Percentiles rank a stretch among this genome's conserved stretches.
These are phyloP conservation scores for Lithophane leautieri DNA, from an alignment of 2,888 invertebrate species.

Conservation along the genomic window DNA sequence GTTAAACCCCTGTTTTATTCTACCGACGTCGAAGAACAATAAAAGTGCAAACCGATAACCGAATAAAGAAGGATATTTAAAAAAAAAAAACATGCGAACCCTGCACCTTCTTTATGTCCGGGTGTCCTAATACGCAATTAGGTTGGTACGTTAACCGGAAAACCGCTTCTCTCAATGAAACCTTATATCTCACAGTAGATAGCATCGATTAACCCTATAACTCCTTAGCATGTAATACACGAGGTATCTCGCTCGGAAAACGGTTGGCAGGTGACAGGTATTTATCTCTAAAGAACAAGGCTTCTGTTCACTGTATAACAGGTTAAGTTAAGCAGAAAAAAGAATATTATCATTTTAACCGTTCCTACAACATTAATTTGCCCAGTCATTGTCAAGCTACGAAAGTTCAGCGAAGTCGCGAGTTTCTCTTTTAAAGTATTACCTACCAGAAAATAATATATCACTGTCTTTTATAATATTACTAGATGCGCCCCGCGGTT, in stretches of 20 bases:
- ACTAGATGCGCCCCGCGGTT: too few relatives aligned
- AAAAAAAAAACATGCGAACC: background rate
- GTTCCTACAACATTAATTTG: background rate
- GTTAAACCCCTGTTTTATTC: background rate
- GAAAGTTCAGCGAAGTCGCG: constrained; percentile 8
- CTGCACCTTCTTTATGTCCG: constrained; percentile 8
- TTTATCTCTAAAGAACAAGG: constrained; percentile 9
- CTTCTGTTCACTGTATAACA: constrained; percentile 5
- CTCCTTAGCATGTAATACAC: constrained; percentile 17
- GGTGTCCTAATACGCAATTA: constrained; percentile 10
- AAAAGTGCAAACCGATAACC: constrained; percentile 19
- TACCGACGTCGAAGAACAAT: constrained; percentile 13
- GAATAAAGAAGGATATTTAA: constrained; percentile 31
- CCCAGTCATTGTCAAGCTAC: constrained; percentile 19
- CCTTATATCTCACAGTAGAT: constrained; percentile 6
- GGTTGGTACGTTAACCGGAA: constrained; percentile 14
- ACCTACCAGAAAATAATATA: constrained; percentile 10
- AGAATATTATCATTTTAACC: constrained; percentile 3
- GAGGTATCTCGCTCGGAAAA: constrained; percentile 23
- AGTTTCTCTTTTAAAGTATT: constrained; percentile 3
- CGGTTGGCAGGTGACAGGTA: constrained; percentile 17
- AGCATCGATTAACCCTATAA: constrained; percentile 24
- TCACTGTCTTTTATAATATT: background rate
- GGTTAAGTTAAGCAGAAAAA: constrained; percentile 15
- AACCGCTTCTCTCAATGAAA: constrained; percentile 8